Evolutionary conservation across 2,888 invertebrate genomes (phyloP), one percentile per base, ranked within the genome.

Genomic region (Drosophila neotestacea): DNA sequence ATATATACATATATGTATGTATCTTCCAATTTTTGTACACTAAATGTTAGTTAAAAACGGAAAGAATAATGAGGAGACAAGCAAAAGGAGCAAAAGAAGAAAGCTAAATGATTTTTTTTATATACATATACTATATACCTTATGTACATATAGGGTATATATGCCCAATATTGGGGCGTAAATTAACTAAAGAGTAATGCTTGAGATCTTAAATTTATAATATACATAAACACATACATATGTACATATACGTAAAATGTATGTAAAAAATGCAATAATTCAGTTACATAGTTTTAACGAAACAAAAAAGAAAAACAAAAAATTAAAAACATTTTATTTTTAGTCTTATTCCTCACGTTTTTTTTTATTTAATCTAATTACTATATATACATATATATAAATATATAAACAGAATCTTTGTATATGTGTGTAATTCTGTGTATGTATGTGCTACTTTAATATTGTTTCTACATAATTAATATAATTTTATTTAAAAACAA

Each of bases 1-100:
- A 52, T 56, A 55, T 42, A 50, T 70, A 55, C 41, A 59, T 52
- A 34, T 16, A 16, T 58, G 51, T 74, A 60, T 73, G 54, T 71
- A 83, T 73, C 85, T 82, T 81, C 73, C 85, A 81, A 85, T 77
- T 84, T 86, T 87, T 84, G 85, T 87, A 84, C 88, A 87, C 88
- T 74, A 77, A 87, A 85, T 82, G 80, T 85, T 87, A 87, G 85
- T 78, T 73, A 61, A 85, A 69, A 66, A 44, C 47, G 28, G n/a
- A 46, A 36, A 7, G 42, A 55, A 32, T n/a, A 22, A 9, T 4
- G 4, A 36, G 16, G 9, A 48, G 16, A 32, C 10, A 30, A 32
- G 1, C 5, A 16, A 4, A 10, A 42, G 22, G 11, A 41, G 30
- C 16, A 41, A 13, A 34, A 28, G 36, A 44, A 38, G 47, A 77